Percentiles rank a stretch among this genome's conserved stretches.
These are phyloP conservation scores for Stegana nigrithorax DNA, from an alignment of 2,888 invertebrate species.

Conservation along the genomic window DNA sequence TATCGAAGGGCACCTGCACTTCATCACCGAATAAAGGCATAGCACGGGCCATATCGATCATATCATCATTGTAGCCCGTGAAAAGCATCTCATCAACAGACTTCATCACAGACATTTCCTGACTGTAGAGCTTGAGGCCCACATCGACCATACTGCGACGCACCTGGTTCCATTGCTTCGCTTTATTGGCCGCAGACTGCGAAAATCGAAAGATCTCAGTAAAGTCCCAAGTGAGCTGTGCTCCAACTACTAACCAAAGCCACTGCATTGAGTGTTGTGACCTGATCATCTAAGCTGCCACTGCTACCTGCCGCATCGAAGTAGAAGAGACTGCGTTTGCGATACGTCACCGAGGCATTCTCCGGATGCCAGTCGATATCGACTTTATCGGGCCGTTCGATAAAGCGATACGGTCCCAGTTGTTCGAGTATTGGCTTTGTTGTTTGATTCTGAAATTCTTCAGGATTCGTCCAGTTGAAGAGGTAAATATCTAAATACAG, in stretches of 20 bases:
- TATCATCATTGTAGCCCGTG: slow-evolving; percentile 81
- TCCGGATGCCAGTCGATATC: slow-evolving; percentile 79
- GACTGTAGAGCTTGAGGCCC: slow-evolving; percentile 72
- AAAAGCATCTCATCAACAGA: slow-evolving; percentile 79
- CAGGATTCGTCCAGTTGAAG: slow-evolving; percentile 85
- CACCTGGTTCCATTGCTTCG: slow-evolving; percentile 73
- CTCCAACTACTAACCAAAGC: slow-evolving; percentile 75
- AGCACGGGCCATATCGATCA: slow-evolving; percentile 76
- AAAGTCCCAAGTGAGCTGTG: background rate
- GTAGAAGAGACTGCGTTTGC: slow-evolving; percentile 76
- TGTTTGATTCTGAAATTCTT: slow-evolving; percentile 72
- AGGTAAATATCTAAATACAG: slow-evolving; percentile 77
- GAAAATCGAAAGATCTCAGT: slow-evolving; percentile 22
- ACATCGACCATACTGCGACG: slow-evolving; percentile 74
- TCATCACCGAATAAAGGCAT: slow-evolving; percentile 71
- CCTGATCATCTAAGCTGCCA: slow-evolving; percentile 76
- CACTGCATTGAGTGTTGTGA: slow-evolving; percentile 82
- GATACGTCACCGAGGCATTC: slow-evolving; percentile 80
- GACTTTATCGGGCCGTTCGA: slow-evolving; percentile 78
- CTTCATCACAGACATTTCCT: slow-evolving; percentile 73
- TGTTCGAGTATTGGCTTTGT: slow-evolving; percentile 72
- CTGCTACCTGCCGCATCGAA: slow-evolving; percentile 77
- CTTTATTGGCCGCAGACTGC: slow-evolving; percentile 70
- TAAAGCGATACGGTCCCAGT: slow-evolving; percentile 76
- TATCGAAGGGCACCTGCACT: slow-evolving; percentile 76